Conservation (phyloP, 2,113 vertebrate species). For the zebrafish (Danio rerio) region DNA sequence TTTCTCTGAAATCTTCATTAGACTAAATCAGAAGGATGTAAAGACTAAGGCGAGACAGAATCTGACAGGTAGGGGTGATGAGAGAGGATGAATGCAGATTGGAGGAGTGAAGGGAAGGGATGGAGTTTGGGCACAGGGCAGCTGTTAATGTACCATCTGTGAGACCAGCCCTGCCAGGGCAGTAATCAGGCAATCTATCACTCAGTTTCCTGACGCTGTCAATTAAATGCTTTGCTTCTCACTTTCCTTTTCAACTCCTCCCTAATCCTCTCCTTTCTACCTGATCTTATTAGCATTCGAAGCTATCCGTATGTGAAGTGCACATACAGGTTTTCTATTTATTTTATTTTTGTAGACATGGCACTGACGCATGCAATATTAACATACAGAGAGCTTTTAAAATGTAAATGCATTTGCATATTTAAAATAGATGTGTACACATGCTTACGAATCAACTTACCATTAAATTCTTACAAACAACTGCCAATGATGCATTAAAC, state of each 20-base stretch:
- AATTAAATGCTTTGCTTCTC: conserved; percentile 71
- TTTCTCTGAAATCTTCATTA: background rate
- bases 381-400: background rate
- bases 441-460: background rate
- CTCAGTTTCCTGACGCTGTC: conserved; percentile 80
- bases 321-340: background rate
- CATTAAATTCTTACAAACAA: background rate
- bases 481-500: background rate
- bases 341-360: too few relatives aligned
- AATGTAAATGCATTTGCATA: background rate
- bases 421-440: background rate
- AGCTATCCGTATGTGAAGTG: background rate
- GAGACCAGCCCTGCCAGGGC: conserved; percentile 76
- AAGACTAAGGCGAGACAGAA: conserved; percentile 42
- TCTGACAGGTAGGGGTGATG: conserved; percentile 26
- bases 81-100: conserved; percentile 26
- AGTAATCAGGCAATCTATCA: conserved; percentile 92
- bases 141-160: conserved; percentile 79
- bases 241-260: background rate
- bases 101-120: conserved; percentile 17
- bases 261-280: background rate
- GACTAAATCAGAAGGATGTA: background rate
- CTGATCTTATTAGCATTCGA: background rate
- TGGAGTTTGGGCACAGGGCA: conserved; percentile 55
- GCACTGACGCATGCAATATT: background rate